Conservation (phyloP, 2,113 vertebrate genomes). For the Erythrolamprus reginae region DNA sequence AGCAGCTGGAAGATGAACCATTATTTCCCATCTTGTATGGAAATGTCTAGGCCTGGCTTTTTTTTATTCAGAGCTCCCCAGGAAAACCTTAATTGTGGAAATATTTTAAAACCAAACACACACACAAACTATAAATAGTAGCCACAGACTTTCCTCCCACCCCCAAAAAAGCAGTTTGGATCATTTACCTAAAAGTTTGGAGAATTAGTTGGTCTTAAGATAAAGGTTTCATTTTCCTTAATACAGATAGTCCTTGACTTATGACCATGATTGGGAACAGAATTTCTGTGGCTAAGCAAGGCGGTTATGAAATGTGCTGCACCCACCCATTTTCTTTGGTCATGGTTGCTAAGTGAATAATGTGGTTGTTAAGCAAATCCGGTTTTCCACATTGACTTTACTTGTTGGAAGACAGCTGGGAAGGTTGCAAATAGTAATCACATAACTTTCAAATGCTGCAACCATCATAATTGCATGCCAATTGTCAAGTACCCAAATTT, state of each 20-base stretch:
- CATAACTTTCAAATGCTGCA: not conserved
- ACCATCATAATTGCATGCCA: not conserved
- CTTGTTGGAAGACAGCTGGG: not conserved
- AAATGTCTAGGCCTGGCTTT: not conserved
- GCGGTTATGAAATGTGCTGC: not conserved
- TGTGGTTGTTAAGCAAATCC: not conserved
- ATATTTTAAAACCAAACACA: not conserved
- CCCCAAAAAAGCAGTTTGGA: not conserved
- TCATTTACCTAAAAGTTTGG: not conserved
- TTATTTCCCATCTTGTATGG: slow-evolving; percentile 1
- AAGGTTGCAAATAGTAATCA: not conserved
- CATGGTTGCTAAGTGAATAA: not conserved
- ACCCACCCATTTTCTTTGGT: too few relatives aligned
- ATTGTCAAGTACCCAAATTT: not conserved
- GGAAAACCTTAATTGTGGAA: not conserved
- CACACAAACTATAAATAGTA: not conserved
- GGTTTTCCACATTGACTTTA: not conserved
- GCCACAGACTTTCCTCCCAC: too few relatives aligned
- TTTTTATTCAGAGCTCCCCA: not conserved
- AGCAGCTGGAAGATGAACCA: not conserved
- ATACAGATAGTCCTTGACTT: not conserved
- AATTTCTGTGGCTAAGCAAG: not conserved
- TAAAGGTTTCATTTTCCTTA: not conserved
- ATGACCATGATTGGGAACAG: not conserved
- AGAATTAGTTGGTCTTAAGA: not conserved